These are phyloP conservation scores for Geococcyx californianus DNA, from an alignment of 2,113 vertebrate species.

Conservation along the genomic window DNA sequence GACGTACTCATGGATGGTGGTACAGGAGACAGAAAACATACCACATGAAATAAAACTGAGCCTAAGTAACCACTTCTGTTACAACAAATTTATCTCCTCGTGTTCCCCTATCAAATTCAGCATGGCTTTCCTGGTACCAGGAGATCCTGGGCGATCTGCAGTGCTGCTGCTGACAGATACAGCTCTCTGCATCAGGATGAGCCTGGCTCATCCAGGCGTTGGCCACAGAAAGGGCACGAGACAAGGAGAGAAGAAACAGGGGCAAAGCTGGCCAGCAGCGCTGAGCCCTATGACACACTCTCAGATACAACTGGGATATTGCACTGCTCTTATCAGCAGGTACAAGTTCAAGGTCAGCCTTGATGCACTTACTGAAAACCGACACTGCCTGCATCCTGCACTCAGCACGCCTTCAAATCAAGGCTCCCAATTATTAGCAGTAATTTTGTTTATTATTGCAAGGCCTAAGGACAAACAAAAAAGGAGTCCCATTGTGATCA, in stretches of 20 bases:
- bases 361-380: constrained; percentile 54
- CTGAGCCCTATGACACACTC: background rate
- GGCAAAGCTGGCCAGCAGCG: background rate
- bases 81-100: background rate
- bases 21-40: background rate
- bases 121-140: background rate
- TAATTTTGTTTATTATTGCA: constrained; percentile 8
- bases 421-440: background rate
- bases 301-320: background rate
- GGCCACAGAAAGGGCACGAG: background rate
- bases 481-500: background rate
- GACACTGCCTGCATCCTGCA: constrained; percentile 20
- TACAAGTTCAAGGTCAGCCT: constrained; percentile 46
- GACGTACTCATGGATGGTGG: background rate
- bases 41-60: background rate
- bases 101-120: background rate
- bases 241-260: background rate
- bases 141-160: background rate
- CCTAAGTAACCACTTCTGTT: background rate
- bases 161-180: background rate
- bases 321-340: constrained; percentile 34
- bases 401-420: background rate
- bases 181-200: background rate
- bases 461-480: constrained; percentile 10
- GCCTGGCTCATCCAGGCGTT: background rate